These are phyloP conservation scores for Lottia gigantea DNA, from an alignment of 2,888 invertebrate species.

Conservation along the genomic window DNA sequence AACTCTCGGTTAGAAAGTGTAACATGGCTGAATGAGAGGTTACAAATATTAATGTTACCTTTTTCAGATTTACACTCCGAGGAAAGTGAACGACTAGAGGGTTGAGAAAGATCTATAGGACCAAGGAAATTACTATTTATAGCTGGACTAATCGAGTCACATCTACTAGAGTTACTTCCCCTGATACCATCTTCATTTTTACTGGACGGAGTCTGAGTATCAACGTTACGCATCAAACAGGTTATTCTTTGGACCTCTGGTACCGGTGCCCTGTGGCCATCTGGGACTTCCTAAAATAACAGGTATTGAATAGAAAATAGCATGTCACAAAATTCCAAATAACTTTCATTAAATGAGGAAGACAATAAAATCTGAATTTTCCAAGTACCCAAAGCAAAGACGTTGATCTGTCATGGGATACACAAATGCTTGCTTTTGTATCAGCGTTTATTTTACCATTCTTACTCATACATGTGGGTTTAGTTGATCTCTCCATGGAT, in stretches of 20 bases:
- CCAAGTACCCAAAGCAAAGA: no score
- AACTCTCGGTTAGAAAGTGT: no score
- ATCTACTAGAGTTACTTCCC: conserved; percentile 49
- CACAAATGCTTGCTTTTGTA: no score
- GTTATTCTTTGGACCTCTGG: conserved; percentile 74
- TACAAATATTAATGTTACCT: conserved; percentile 18
- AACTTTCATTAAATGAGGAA: no score
- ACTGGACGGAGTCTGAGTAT: conserved; percentile 84
- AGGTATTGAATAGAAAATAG: conserved; percentile 6
- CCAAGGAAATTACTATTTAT: conserved; percentile 70
- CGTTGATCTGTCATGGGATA: no score
- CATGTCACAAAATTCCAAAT: background rate
- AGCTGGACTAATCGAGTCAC: conserved; percentile 76
- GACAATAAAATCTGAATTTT: no score
- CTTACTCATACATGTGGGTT: no score
- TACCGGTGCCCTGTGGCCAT: conserved; percentile 86
- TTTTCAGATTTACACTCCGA: conserved; percentile 44
- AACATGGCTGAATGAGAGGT: no score
- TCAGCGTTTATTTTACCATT: no score
- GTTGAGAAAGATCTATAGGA: conserved; percentile 74
- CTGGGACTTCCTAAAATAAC: conserved; percentile 76
- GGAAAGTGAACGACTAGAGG: conserved; percentile 71
- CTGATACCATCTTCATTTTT: conserved; percentile 36
- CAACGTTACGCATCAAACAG: conserved; percentile 76
- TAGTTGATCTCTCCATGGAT: no score